Percentiles rank a stretch among this genome's conserved stretches.
These are phyloP conservation scores for Harlomillsia oculata DNA, from an alignment of 1,140 invertebrate species.

Conservation along the genomic window DNA sequence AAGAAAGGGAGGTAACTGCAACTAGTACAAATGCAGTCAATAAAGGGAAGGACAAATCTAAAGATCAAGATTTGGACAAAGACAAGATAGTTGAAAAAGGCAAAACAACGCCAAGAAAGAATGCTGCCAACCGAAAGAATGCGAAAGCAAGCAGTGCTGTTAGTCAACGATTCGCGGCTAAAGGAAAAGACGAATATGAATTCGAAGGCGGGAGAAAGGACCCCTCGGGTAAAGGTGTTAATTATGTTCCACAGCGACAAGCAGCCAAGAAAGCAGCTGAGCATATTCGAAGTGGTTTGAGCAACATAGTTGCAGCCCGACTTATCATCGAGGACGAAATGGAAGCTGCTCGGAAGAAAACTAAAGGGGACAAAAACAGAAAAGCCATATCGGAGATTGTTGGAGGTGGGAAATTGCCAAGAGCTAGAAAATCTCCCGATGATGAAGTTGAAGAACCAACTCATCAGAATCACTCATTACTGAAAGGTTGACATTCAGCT, in stretches of 20 bases:
- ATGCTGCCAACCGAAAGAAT: slow-evolving; percentile 26
- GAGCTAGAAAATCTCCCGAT: too few relatives aligned
- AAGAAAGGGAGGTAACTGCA: neutral
- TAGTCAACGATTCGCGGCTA: slow-evolving; percentile 22
- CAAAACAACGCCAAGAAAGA: slow-evolving; percentile 20
- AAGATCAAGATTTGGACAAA: slow-evolving; percentile 3
- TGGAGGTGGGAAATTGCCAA: too few relatives aligned
- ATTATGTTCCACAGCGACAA: slow-evolving; percentile 77
- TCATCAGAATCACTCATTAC: too few relatives aligned
- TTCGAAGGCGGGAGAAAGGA: slow-evolving; percentile 52
- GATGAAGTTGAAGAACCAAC: too few relatives aligned
- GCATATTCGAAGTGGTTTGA: slow-evolving; percentile 71
- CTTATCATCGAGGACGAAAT: slow-evolving; percentile 36
- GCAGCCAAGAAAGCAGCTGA: slow-evolving; percentile 83
- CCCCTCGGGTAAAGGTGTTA: slow-evolving; percentile 55
- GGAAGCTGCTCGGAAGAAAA: slow-evolving; percentile 32
- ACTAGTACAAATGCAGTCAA: neutral
- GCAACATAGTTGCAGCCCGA: slow-evolving; percentile 46
- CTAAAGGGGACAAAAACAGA: slow-evolving; percentile 15
- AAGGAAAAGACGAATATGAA: slow-evolving; percentile 48
- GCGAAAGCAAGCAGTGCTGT: slow-evolving; percentile 13
- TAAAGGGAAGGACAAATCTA: too few relatives aligned
- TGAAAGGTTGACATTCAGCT: too few relatives aligned
- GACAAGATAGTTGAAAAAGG: slow-evolving; percentile 5
- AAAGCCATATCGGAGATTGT: neutral